phyloP scores from a whole-genome alignment of 2,113 vertebrate species.

The Lagenorhynchus albirostris region DNA sequence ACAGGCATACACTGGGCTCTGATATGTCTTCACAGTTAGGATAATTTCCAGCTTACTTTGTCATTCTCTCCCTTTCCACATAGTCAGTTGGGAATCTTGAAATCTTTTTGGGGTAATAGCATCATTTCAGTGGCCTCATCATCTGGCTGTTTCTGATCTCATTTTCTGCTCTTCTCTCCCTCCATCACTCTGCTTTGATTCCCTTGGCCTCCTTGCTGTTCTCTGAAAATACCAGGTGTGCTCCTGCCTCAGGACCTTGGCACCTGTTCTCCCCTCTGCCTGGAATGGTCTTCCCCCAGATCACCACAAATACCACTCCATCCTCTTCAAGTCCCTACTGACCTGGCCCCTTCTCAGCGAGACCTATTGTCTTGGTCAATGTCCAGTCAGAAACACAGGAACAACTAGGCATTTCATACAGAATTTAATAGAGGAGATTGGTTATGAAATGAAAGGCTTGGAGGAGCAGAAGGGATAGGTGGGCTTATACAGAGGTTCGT shows the following conservation, averaged over 20 bases:
- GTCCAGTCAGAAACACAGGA: neutral
- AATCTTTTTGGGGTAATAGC: neutral
- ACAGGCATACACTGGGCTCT: neutral
- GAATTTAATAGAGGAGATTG: neutral
- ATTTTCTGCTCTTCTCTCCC: neutral
- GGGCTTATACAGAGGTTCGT: neutral
- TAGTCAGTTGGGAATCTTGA: neutral
- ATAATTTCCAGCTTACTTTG: neutral
- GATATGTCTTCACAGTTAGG: neutral
- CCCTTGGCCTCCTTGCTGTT: neutral
- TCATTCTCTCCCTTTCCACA: neutral
- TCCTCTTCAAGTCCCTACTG: neutral
- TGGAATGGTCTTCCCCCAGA: neutral
- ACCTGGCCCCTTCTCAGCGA: neutral
- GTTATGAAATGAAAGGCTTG: neutral
- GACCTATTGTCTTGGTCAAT: neutral
- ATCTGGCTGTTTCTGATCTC: neutral
- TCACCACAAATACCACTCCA: neutral
- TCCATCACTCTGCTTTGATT: neutral
- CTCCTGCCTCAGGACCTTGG: neutral
- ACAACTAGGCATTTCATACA: neutral
- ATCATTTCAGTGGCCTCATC: neutral
- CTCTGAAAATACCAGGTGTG: neutral
- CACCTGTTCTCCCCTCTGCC: neutral
- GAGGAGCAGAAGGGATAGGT: neutral